phyloP scores from a whole-genome alignment of 2,797 vertebrate genomes.

The Fundulus diaphanus region DNA sequence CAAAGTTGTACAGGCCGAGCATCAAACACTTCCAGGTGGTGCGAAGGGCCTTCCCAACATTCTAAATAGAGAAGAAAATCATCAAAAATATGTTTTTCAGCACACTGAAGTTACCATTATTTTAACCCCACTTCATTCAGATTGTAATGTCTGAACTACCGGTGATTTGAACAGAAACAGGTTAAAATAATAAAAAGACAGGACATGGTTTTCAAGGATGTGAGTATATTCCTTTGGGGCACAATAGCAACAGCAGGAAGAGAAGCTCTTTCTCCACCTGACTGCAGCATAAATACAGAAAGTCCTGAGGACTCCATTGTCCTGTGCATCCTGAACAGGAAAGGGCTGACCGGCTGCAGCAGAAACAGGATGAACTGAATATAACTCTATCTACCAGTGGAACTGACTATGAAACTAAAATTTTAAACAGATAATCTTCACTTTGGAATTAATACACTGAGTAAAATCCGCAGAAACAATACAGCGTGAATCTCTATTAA shows the following conservation, averaged over 20 bases:
- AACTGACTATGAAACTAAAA: neutral
- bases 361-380: conserved; percentile 43
- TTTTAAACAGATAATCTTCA: neutral
- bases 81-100: neutral
- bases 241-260: conserved; percentile 53
- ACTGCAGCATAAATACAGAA: conserved; percentile 16
- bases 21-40: conserved; percentile 91
- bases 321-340: conserved; percentile 55
- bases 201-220: neutral
- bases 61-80: conserved; percentile 76
- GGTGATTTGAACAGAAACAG: neutral
- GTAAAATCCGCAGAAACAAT: too few relatives aligned
- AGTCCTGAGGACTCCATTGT: conserved; percentile 49
- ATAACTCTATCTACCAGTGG: neutral
- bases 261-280: conserved; percentile 5
- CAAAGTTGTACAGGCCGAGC: conserved; percentile 88
- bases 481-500: neutral
- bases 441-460: neutral
- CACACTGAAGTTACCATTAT: too few relatives aligned
- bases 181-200: conserved; percentile 8
- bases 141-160: neutral
- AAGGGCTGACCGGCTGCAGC: conserved; percentile 45
- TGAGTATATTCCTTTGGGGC: conserved; percentile 6
- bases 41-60: conserved; percentile 86
- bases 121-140: neutral